Base-by-base conservation (phyloP, 1,140 invertebrate genomes). In the Lepidostoma basale region DNA sequence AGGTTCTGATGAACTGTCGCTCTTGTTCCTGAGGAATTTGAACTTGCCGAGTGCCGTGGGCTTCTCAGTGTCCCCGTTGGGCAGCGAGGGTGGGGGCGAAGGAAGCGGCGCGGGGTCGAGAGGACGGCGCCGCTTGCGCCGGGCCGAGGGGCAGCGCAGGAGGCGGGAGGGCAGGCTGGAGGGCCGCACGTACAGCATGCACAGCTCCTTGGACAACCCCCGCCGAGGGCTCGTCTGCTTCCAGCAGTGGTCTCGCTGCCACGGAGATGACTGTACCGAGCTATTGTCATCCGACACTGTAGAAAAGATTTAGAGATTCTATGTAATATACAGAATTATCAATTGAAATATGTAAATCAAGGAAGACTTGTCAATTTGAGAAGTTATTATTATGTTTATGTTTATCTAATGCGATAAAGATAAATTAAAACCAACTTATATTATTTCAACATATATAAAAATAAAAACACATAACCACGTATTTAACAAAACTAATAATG, bases 161-260 rank as follows among this genome's bases (percentile, higher is more conserved):
- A 73, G 73, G 23, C 81, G 79, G 39, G 80, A 81, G 63, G 79
- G 79, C 74, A 85, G 82, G 39, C 81, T 76, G 70, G 78, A 81
- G 25, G 87, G 86, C 62, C 89, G 83, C 74, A 86, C 84, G 77
- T 91, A 92, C 74, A 86, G 89, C 74, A 93, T 88, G 74, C 87
- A 85, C 79, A 93, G 84, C 78, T 91, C 88, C 74, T 86, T 88
- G 65, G 89, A 90, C 45, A 89, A 82, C 76, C 88, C 88, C 30
- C 86, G 86, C 62, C 88, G 86, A 28, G 93, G 92, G 70, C 86
- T 82, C 25, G 85, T 81, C 79, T 94, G 92, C 77, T 94, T 94
- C 91, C 92, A 94, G 74, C 89, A 89, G 77, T 93, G 92, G 79
- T 95, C 92, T 69, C 92, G 85, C 78, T 92, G 90, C 91, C 92